A percentile compares a stretch with the other conserved stretches of the same genome.
Conservation (phyloP, 1,140 invertebrate genomes). For the Luehdorfia chinensis region DNA sequence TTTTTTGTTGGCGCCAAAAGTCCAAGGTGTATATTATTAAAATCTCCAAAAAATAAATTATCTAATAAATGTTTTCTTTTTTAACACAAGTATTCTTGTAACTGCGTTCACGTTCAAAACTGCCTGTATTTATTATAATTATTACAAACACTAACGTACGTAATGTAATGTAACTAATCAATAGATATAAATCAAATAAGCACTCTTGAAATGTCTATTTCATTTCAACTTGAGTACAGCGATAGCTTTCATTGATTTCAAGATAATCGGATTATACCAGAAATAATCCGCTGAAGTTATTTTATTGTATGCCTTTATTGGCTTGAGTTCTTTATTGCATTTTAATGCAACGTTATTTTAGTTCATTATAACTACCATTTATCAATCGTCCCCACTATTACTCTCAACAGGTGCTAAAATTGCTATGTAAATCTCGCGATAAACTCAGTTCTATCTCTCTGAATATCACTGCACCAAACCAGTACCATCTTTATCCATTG, state of each 20-base stretch:
- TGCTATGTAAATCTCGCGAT: conserved; percentile 15
- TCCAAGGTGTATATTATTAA: no score
- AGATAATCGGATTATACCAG: conserved; percentile 2
- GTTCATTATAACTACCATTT: conserved; percentile 15
- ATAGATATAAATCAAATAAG: no score
- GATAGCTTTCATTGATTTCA: conserved; percentile 2
- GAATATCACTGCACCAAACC: conserved; percentile 6
- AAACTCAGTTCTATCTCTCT: neutral
- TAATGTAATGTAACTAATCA: no score
- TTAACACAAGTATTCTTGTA: no score
- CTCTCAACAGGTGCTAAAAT: conserved; percentile 14
- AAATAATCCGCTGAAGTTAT: conserved; percentile 11
- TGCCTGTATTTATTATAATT: no score
- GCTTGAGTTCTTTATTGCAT: conserved; percentile 2
- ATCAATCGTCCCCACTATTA: conserved; percentile 8
- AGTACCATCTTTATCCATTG: neutral
- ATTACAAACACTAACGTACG: no score
- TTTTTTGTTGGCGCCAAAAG: no score
- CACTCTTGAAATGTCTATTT: neutral
- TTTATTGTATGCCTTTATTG: neutral
- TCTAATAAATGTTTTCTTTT: no score
- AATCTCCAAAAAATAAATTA: no score
- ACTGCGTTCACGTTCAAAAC: no score
- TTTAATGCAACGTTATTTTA: conserved; percentile 15
- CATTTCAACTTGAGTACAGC: neutral